Conservation (phyloP, 2,113 vertebrate species). For the Amphiprion ocellaris region DNA sequence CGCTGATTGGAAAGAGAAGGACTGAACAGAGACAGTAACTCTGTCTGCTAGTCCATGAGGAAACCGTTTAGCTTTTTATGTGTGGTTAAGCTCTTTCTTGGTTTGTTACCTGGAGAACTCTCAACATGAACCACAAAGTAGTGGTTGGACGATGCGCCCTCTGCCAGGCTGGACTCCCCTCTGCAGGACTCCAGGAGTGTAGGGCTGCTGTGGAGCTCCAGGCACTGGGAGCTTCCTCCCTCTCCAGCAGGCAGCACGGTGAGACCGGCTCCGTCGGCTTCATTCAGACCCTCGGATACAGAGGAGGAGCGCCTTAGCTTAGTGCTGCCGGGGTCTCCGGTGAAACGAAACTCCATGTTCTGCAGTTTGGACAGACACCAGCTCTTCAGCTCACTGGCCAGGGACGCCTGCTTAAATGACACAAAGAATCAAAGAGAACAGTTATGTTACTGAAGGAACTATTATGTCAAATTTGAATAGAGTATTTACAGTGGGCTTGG, state of each 20-base stretch:
- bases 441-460: not conserved
- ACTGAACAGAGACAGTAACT: no score
- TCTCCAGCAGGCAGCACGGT: slow-evolving; percentile 32
- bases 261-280: slow-evolving; percentile 67
- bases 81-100: no score
- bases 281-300: slow-evolving; percentile 81
- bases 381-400: slow-evolving; percentile 93
- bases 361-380: slow-evolving; percentile 97
- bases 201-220: slow-evolving; percentile 54
- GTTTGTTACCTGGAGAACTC: slow-evolving; percentile 74
- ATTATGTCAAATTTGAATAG: not conserved
- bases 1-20: no score
- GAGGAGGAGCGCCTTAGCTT: slow-evolving; percentile 85
- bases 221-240: slow-evolving; percentile 56
- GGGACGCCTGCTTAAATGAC: slow-evolving; percentile 84
- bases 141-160: slow-evolving; percentile 75
- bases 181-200: slow-evolving; percentile 52
- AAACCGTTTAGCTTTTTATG: no score
- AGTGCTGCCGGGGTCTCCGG: slow-evolving; percentile 84
- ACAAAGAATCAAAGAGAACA: slow-evolving; percentile 6
- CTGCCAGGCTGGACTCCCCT: slow-evolving; percentile 49
- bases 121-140: slow-evolving; percentile 85
- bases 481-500: no score
- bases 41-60: no score
- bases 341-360: slow-evolving; percentile 90